Conservation (phyloP, 1,140 invertebrate species). For the Hylaeus volcanicus region DNA sequence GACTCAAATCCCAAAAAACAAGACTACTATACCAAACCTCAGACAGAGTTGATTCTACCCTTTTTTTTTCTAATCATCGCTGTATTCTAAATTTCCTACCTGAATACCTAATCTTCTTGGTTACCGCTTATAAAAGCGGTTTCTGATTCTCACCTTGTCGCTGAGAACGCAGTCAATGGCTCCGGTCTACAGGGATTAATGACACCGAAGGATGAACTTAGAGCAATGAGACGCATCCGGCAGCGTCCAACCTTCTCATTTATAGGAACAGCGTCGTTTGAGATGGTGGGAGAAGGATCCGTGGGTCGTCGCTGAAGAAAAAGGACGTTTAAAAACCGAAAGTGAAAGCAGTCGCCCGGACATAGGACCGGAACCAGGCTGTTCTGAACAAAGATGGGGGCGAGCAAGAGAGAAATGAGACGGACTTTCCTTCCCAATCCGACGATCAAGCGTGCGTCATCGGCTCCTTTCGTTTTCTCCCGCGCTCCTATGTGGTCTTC, state of each 20-base stretch:
- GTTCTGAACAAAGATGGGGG: conserved; percentile 25
- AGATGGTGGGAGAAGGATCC: conserved; percentile 44
- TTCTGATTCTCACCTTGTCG: conserved; percentile 16
- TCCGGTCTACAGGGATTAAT: not conserved
- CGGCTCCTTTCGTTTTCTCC: conserved; percentile 51
- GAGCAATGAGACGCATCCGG: conserved; percentile 1
- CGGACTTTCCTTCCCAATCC: conserved; percentile 59
- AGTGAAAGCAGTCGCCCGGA: conserved; percentile 74
- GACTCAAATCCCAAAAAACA: no score
- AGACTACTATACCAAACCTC: no score
- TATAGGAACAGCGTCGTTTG: conserved; percentile 31
- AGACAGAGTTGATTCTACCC: no score
- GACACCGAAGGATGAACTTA: not conserved
- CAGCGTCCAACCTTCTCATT: conserved; percentile 14
- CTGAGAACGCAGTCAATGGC: not conserved
- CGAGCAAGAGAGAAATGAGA: conserved; percentile 19
- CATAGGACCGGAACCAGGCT: conserved; percentile 66
- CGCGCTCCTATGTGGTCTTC: not conserved
- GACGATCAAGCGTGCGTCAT: conserved; percentile 62
- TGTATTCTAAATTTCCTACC: no score
- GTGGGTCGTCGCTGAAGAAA: conserved; percentile 28
- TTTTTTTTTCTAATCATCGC: no score
- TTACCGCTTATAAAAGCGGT: no score
- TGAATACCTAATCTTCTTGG: no score
- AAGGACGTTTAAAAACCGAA: conserved; percentile 66